Conservation (phyloP, 2,888 invertebrate genomes). For the Asteroscopus sphinx region DNA sequence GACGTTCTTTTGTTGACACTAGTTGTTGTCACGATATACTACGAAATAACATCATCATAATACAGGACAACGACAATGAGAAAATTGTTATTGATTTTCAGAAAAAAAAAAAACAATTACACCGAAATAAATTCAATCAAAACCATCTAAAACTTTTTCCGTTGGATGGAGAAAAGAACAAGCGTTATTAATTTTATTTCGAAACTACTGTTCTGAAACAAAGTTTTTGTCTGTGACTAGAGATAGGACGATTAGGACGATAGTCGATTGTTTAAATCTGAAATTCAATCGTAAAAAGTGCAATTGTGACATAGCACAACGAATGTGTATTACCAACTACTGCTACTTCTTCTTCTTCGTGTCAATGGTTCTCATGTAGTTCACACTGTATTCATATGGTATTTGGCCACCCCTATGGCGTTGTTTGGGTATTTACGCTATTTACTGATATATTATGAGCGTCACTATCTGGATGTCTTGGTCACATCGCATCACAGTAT, state of each 20-base stretch:
- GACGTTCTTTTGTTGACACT: neutral
- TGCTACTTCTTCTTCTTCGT: no score
- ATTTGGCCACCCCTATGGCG: no score
- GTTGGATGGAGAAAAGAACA: slow-evolving; percentile 38
- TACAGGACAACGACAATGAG: neutral
- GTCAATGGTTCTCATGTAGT: no score
- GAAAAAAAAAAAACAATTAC: no score
- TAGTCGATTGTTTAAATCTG: slow-evolving; percentile 34
- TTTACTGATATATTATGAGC: no score
- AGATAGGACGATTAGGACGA: slow-evolving; percentile 27
- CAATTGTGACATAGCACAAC: slow-evolving; percentile 21
- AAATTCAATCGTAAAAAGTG: slow-evolving; percentile 43
- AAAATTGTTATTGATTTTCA: no score
- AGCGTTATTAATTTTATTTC: slow-evolving; percentile 48
- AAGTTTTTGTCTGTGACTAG: slow-evolving; percentile 44
- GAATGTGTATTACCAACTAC: neutral
- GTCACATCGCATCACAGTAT: slow-evolving; percentile 5
- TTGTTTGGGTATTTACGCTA: no score
- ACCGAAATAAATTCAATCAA: slow-evolving; percentile 36
- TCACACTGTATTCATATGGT: no score
- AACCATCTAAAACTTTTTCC: slow-evolving; percentile 36
- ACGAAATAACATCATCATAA: neutral
- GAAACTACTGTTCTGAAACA: slow-evolving; percentile 54
- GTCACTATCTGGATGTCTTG: slow-evolving; percentile 19
- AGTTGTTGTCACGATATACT: neutral